Evolutionary conservation across 2,797 vertebrate species (phyloP), one percentile per base, ranked within the genome.

Genomic region (Capromys pilorides): DNA sequence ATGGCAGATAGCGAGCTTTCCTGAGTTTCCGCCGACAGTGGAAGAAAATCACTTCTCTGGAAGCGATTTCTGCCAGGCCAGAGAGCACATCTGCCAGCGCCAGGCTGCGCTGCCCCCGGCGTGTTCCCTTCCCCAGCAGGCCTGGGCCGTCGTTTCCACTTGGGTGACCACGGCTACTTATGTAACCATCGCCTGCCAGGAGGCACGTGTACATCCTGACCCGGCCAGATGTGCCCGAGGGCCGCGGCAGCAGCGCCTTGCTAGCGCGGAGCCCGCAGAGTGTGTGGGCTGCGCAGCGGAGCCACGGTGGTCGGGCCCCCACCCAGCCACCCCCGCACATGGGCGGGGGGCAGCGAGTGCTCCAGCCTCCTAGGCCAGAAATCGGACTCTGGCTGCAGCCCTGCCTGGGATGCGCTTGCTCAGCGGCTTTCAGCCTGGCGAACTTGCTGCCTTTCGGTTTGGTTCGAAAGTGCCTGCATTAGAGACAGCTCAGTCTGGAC

Each of bases 71-170:
- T n/a, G 21, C 49, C 49, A 79, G 88, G n/a, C 69, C 57, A 59
- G 71, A 14, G 67, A 78, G 62, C 61, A 31, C 5, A 7, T 86
- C 87, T 94, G 90, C 6, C 31, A 39, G 8, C 66, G 18, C 41
- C 79, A 64, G 12, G 85, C 93, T 59, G 51, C 0, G 4, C n/a
- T 33, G 94, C 96, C 83, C 51, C 71, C 0, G 0, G 94, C 66
- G 2, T 94, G 73, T 91, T 97, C 45, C 93, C 83, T 97, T 93
- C 95, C 97, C 94, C 90, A 3, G 81, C 87, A 61, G 79, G n/a
- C n/a, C 89, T 91, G 91, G 94, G 90, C 36, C 5, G 2, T 21
- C 13, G 0, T 78, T 97, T 96, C 96, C 87, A 75, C 80, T 93
- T 0, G 9, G n/a, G 54, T 92, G 86, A 59, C 86, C 79, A 75